Percentiles rank a stretch among this genome's conserved stretches.
Conservation (phyloP, 2,888 invertebrate species). For the Apotomis turbidana region DNA sequence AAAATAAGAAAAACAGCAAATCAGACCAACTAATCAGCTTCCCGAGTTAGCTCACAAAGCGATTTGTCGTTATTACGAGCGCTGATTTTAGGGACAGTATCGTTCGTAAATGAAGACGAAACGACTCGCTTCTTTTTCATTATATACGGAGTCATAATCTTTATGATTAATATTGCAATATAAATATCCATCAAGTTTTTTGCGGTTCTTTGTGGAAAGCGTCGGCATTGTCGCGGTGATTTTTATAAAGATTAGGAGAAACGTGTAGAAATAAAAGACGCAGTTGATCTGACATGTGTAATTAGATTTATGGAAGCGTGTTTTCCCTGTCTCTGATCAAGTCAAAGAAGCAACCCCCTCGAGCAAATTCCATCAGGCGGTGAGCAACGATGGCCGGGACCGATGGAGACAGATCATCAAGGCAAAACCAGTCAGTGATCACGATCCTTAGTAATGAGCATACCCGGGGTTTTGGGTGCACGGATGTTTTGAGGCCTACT, state of each 20-base stretch:
- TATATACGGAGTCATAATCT: conserved; percentile 35
- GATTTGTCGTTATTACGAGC: conserved; percentile 39
- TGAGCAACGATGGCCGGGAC: no score
- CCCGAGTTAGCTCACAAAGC: conserved; percentile 29
- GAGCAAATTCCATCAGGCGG: no score
- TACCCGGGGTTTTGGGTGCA: no score
- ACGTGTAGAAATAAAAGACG: not conserved
- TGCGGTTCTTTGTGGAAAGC: conserved; percentile 1
- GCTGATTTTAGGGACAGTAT: conserved; percentile 34
- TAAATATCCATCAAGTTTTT: conserved; percentile 36
- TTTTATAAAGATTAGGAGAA: not conserved
- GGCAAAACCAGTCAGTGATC: no score
- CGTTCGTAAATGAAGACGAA: conserved; percentile 39
- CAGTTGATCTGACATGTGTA: not conserved
- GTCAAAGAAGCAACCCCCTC: no score
- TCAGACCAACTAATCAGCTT: conserved; percentile 27
- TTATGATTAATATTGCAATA: conserved; percentile 39
- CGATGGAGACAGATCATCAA: no score
- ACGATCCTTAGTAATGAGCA: no score
- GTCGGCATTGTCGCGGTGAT: not conserved
- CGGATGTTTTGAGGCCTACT: no score
- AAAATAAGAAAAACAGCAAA: conserved; percentile 30
- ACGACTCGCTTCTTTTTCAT: conserved; percentile 40
- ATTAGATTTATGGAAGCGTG: not conserved
- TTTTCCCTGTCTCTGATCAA: not conserved